phyloP scores from a whole-genome alignment of 2,888 invertebrate species.

The Caenorhabditis uteleia region DNA sequence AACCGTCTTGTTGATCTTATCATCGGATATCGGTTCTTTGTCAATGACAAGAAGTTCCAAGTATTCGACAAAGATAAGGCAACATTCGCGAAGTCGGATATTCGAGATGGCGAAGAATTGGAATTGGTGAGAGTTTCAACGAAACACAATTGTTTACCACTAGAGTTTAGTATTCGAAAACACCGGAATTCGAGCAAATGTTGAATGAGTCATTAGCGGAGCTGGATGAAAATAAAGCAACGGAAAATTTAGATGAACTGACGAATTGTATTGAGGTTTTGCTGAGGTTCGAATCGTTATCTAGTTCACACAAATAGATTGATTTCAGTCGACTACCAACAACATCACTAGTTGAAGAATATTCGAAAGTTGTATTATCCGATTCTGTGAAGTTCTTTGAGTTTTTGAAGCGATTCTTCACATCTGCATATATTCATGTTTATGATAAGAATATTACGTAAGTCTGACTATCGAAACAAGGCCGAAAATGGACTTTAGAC shows the following conservation, averaged over 20 bases:
- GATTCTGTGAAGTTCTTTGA: conserved; percentile 27
- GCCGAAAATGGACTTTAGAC: not conserved
- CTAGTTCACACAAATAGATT: not conserved
- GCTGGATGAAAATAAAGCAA: conserved; percentile 9
- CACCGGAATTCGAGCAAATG: conserved; percentile 22
- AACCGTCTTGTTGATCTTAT: conserved; percentile 27
- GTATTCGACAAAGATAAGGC: conserved; percentile 9
- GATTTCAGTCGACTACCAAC: conserved; percentile 11
- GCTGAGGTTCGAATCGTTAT: conserved; percentile 6
- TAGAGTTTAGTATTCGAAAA: conserved; percentile 12
- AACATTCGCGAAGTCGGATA: conserved; percentile 17
- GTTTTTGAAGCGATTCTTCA: conserved; percentile 35
- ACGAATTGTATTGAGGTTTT: conserved; percentile 14
- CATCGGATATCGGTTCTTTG: conserved; percentile 30
- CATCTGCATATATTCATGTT: conserved; percentile 25
- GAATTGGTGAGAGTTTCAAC: conserved; percentile 7
- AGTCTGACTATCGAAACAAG: not conserved
- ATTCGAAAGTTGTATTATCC: conserved; percentile 15
- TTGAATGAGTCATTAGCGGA: conserved; percentile 10
- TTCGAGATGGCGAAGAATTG: conserved; percentile 28
- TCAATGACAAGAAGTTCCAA: conserved; percentile 27
- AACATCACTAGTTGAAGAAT: conserved; percentile 23
- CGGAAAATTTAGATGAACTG: conserved; percentile 10
- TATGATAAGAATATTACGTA: conserved; percentile 7
- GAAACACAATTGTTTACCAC: not conserved